A percentile compares a stretch with the other conserved stretches of the same genome.
Evolutionary conservation across 2,797 vertebrate genomes (phyloP).

Genomic region (Sarcophilus harrisii): DNA sequence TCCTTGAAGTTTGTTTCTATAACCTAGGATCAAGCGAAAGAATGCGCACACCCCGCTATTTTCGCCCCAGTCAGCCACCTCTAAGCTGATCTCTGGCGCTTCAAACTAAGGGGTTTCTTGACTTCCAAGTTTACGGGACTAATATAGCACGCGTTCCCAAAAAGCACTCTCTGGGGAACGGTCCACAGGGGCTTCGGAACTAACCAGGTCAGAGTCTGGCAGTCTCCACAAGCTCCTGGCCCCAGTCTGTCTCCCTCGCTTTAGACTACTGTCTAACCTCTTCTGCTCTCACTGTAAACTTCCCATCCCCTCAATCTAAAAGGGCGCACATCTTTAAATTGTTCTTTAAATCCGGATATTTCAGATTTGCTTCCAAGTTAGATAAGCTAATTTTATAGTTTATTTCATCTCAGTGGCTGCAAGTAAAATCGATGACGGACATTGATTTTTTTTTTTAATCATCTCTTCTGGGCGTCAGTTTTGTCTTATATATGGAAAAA

Average conservation of each 20-base stretch:
- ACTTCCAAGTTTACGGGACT: not conserved
- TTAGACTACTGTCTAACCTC: not conserved
- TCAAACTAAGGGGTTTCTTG: not conserved
- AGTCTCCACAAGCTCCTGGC: not conserved
- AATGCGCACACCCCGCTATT: not conserved
- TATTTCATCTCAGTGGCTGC: constrained; percentile 15
- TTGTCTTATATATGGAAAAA: not conserved
- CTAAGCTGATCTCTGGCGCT: not conserved
- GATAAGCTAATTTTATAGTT: not conserved
- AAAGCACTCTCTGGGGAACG: not conserved
- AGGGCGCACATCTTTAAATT: not conserved
- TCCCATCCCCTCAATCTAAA: not conserved
- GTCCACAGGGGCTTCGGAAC: not conserved
- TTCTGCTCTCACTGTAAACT: not conserved
- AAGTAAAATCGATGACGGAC: constrained; percentile 4
- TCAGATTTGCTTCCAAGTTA: constrained; percentile 3
- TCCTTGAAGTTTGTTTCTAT: not conserved
- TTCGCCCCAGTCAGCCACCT: not conserved
- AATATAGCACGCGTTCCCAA: not conserved
- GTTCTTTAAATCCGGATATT: not conserved
- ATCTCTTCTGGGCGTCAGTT: not conserved
- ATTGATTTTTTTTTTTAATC: not conserved
- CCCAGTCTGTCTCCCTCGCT: not conserved
- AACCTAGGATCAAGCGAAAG: not conserved
- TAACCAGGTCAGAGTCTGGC: not conserved